Evolutionary conservation across 2,888 invertebrate species (phyloP), one percentile per base, ranked within the genome.

Genomic region (Drosophila pseudotalamancana): DNA sequence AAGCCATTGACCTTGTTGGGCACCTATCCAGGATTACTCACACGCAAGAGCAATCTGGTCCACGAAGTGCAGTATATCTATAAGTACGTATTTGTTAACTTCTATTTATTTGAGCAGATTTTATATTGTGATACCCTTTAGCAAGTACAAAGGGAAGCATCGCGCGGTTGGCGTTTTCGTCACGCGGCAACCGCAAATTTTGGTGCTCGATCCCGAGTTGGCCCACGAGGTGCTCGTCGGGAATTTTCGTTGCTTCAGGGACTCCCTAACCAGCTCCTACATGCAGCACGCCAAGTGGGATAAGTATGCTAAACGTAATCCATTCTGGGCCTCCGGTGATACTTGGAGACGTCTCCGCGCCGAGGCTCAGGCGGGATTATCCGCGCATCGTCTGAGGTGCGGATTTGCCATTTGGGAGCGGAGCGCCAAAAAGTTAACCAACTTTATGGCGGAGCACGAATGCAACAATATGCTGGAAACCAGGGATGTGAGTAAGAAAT

Each of bases 321-420:
- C 92, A 0, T 92, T 93, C 73, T 84, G 89, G 31, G 81, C 92
- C n/a, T 90, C 89, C 27, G 92, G 92, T 0, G 75, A 90, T 14
- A 88, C 90, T 66, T 93, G 93, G 93, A 91, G 92, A 49, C 87
- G 87, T 0, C 78, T 91, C 8, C 90, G 93, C n/a, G 69, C 79
- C 0, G 91, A 92, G 59, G 77, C 92, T 8, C 91, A 92, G 21
- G 91, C 92, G 0, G 92, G 92, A 1, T 90, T 93, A 32, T 92
- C 93, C 0, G 89, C 89, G 1, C 92, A 91, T 45, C 75, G 88
- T 11, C 43, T 88, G 0, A 83, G 76, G 32, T 68, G 66, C 19
- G 84, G 82, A 11, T 89, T 64, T 39, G 72, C 72, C 29, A 87
- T 89, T 27, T 87, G 88, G 71, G 51, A 72, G 19, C 53, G 77